Evolutionary conservation across 1,140 invertebrate species (phyloP).

Genomic region (Drosophila albomicans): DNA sequence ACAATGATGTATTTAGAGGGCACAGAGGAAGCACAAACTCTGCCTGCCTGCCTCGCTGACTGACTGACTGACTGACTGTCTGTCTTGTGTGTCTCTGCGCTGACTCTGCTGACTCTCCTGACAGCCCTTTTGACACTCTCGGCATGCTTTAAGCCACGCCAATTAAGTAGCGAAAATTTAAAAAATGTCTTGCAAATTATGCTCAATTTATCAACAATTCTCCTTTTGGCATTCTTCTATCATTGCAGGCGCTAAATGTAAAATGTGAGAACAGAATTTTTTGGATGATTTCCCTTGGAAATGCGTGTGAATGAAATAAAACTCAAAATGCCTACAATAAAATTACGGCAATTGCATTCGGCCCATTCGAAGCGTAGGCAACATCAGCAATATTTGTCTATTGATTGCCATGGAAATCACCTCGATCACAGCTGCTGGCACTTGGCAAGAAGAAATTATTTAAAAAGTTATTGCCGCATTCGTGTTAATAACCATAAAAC

Average conservation of each 20-base stretch:
- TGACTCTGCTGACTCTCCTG: too few relatives aligned
- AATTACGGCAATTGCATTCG: slow-evolving; percentile 63
- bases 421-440: slow-evolving; percentile 48
- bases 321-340: slow-evolving; percentile 76
- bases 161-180: slow-evolving; percentile 61
- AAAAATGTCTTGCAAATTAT: slow-evolving; percentile 49
- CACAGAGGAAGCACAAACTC: slow-evolving; percentile 15
- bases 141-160: slow-evolving; percentile 63
- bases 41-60: not conserved
- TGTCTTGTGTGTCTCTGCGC: too few relatives aligned
- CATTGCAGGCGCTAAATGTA: slow-evolving; percentile 55
- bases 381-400: slow-evolving; percentile 25
- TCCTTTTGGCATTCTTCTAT: slow-evolving; percentile 12
- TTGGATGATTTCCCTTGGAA: slow-evolving; percentile 5
- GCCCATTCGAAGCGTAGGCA: slow-evolving; percentile 41
- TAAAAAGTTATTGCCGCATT: slow-evolving; percentile 80
- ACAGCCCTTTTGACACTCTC: slow-evolving; percentile 3
- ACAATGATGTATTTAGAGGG: slow-evolving; percentile 79
- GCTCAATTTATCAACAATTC: slow-evolving; percentile 44
- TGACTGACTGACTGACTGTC: not conserved
- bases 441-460: slow-evolving; percentile 79
- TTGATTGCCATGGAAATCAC: slow-evolving; percentile 28
- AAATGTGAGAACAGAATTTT: slow-evolving; percentile 23
- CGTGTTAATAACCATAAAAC: slow-evolving; percentile 83
- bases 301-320: slow-evolving; percentile 46